Percentiles rank a stretch among this genome's conserved stretches.
These are phyloP conservation scores for Marmota flaviventris DNA, from an alignment of 2,113 vertebrate genomes.

Conservation along the genomic window DNA sequence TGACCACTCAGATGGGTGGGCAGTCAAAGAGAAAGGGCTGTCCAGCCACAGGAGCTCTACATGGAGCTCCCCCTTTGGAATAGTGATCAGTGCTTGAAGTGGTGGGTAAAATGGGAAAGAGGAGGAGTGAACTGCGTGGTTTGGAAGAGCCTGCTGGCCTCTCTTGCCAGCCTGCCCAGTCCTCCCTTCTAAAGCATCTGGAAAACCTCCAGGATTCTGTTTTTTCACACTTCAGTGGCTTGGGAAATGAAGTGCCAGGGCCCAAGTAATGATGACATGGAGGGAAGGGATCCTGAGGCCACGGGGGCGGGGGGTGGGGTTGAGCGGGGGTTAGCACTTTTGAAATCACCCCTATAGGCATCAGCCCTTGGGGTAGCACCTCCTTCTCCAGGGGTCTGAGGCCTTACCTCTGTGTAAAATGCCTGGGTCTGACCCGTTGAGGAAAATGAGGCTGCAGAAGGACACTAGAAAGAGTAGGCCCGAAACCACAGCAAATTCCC, in stretches of 20 bases:
- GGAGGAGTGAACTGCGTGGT: not conserved
- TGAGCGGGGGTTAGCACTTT: not conserved
- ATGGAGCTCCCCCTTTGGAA: not conserved
- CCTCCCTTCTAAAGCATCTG: not conserved
- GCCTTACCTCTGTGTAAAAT: slow-evolving; percentile 81
- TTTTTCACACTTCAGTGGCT: not conserved
- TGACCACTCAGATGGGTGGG: not conserved
- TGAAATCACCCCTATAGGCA: not conserved
- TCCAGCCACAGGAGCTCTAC: not conserved
- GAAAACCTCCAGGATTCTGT: not conserved
- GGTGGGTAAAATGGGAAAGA: not conserved
- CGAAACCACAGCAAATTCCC: slow-evolving; percentile 11
- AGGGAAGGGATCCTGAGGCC: not conserved
- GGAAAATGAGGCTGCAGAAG: slow-evolving; percentile 64
- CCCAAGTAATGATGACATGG: not conserved
- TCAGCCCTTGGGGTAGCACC: not conserved
- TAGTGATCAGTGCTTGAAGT: not conserved
- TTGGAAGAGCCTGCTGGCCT: not conserved
- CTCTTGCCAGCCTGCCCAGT: not conserved
- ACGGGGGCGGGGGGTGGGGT: not conserved
- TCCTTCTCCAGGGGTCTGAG: not conserved
- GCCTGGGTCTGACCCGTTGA: slow-evolving; percentile 75
- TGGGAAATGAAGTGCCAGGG: not conserved
- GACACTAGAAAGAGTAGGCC: slow-evolving; percentile 70
- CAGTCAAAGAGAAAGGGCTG: not conserved